A percentile compares a stretch with the other conserved stretches of the same genome.
phyloP scores from a whole-genome alignment of 2,113 vertebrate genomes.

The Prolemur simus region DNA sequence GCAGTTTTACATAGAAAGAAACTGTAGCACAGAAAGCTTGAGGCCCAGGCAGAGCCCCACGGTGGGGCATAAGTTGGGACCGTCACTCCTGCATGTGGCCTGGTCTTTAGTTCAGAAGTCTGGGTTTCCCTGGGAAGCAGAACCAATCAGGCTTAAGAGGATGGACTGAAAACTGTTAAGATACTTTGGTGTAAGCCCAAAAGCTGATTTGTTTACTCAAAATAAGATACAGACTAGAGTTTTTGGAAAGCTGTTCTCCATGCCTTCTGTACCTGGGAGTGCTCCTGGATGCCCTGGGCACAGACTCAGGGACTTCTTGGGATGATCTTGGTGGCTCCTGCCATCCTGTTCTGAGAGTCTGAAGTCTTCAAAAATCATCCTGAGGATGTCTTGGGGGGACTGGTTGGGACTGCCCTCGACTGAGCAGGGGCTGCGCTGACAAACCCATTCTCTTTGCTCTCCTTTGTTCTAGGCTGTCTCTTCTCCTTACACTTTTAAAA shows the following conservation, averaged over 20 bases:
- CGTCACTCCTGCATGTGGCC: neutral
- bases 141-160: too few species aligned
- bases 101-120: neutral
- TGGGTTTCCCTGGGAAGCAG: neutral
- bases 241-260: neutral
- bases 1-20: too few species aligned
- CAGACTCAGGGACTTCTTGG: neutral
- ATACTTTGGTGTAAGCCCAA: neutral
- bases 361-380: neutral
- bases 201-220: neutral
- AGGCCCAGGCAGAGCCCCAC: neutral
- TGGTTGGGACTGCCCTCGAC: neutral
- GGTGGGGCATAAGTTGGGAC: neutral
- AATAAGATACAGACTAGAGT: neutral
- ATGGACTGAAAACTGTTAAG: too few species aligned
- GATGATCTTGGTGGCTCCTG: neutral
- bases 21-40: too few species aligned
- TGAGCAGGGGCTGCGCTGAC: neutral
- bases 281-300: neutral
- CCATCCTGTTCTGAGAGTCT: neutral
- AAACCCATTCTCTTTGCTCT: neutral
- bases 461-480: neutral
- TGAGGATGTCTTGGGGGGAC: neutral
- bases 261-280: neutral
- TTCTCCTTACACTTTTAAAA: neutral